These are phyloP conservation scores for Sebastes diaconus DNA, from an alignment of 2,797 vertebrate genomes.

Conservation along the genomic window DNA sequence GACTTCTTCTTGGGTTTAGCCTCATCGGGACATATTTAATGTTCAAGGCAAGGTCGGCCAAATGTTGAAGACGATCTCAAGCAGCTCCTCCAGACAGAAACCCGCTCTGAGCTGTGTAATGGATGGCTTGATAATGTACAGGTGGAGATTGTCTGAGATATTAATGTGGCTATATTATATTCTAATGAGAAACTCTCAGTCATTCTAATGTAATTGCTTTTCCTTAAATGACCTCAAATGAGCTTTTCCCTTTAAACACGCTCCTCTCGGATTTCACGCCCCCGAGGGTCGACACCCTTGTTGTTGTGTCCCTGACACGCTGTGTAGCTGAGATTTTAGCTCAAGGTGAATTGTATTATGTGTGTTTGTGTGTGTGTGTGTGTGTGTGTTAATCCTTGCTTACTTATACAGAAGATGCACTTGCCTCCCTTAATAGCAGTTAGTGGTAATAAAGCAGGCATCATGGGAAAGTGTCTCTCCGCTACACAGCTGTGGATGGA, in stretches of 20 bases:
- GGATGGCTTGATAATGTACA: conserved; percentile 10
- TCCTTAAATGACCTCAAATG: conserved; percentile 40
- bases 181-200: conserved; percentile 37
- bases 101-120: conserved; percentile 5
- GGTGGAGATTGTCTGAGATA: conserved; percentile 9
- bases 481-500: not conserved
- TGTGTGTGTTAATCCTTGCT: conserved; percentile 14
- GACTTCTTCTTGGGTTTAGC: conserved; percentile 49
- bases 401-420: conserved; percentile 11
- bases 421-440: conserved; percentile 16
- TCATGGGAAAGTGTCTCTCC: conserved; percentile 9
- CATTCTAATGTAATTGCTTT: conserved; percentile 31
- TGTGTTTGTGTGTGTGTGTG: not conserved
- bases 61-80: not conserved
- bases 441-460: conserved; percentile 35
- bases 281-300: not conserved
- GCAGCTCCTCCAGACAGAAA: conserved; percentile 4
- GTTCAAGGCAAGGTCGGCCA: conserved; percentile 60
- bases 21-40: conserved; percentile 49
- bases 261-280: conserved; percentile 21
- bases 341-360: conserved; percentile 45
- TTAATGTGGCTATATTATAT: conserved; percentile 22
- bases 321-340: conserved; percentile 21
- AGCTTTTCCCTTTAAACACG: conserved; percentile 27
- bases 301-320: conserved; percentile 30